Percentiles rank a stretch among this genome's conserved stretches.
phyloP scores from a whole-genome alignment of 2,797 vertebrate species.

The Dipus sagitta region DNA sequence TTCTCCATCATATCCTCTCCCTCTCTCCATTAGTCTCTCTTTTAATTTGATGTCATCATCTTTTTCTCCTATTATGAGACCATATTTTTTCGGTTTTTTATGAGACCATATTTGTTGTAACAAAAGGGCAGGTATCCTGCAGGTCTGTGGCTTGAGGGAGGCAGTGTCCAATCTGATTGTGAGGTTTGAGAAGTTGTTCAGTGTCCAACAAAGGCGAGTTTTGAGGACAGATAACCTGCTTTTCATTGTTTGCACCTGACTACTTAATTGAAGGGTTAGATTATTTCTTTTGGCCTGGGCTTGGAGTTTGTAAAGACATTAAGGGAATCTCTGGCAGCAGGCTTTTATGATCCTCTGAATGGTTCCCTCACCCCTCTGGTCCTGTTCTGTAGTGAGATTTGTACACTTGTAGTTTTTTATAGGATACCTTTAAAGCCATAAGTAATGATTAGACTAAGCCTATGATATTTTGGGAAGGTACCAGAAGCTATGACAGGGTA shows the following conservation, averaged over 20 bases:
- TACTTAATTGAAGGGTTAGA: background rate
- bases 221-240: constrained; percentile 26
- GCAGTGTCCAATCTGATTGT: background rate
- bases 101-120: background rate
- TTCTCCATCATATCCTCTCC: too few relatives aligned
- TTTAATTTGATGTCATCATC: too few relatives aligned
- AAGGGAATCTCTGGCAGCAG: background rate
- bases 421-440: too few relatives aligned
- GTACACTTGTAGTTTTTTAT: too few relatives aligned
- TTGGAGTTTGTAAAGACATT: constrained; percentile 30
- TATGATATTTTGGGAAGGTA: background rate
- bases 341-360: constrained; percentile 32
- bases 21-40: too few relatives aligned
- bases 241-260: constrained; percentile 47
- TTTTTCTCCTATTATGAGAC: too few relatives aligned
- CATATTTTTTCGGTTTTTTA: too few relatives aligned
- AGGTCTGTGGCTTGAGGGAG: background rate
- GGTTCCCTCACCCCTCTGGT: background rate
- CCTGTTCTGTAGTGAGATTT: too few relatives aligned
- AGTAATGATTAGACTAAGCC: background rate
- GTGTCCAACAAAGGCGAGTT: background rate
- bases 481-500: background rate
- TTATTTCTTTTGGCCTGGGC: constrained; percentile 7
- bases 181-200: background rate
- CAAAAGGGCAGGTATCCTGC: constrained; percentile 5